phyloP scores from a whole-genome alignment of 2,113 vertebrate genomes.

The Cercopithecus mona region DNA sequence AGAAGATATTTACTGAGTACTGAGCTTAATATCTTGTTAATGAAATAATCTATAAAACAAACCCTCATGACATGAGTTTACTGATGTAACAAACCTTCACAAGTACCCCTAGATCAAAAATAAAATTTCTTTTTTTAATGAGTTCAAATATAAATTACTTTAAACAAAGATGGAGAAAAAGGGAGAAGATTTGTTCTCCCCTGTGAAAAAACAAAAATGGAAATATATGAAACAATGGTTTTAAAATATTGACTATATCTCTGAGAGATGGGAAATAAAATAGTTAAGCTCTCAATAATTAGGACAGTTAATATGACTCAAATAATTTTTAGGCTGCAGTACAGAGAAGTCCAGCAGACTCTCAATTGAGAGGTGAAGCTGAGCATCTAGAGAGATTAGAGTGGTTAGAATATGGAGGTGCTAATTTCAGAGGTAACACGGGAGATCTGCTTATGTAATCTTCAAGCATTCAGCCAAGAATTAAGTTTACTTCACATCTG shows the following conservation, averaged over 20 bases:
- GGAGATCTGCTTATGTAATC: background rate
- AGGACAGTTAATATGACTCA: background rate
- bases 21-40: too few species aligned
- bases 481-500: background rate
- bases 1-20: too few species aligned
- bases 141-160: background rate
- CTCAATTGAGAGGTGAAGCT: background rate
- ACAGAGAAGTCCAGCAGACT: background rate
- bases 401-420: too few species aligned
- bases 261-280: background rate
- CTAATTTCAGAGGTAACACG: background rate
- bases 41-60: too few species aligned
- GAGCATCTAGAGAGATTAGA: background rate
- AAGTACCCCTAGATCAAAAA: too few species aligned
- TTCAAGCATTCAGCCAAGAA: background rate
- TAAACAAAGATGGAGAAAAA: background rate
- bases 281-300: background rate
- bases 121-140: too few species aligned
- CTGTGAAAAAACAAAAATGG: background rate
- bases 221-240: background rate
- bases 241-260: background rate
- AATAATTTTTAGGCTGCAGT: background rate
- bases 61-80: too few species aligned
- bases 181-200: background rate
- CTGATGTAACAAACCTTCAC: too few species aligned